Base-by-base conservation (phyloP, 2,797 vertebrate species). In the Lerista edwardsae region DNA sequence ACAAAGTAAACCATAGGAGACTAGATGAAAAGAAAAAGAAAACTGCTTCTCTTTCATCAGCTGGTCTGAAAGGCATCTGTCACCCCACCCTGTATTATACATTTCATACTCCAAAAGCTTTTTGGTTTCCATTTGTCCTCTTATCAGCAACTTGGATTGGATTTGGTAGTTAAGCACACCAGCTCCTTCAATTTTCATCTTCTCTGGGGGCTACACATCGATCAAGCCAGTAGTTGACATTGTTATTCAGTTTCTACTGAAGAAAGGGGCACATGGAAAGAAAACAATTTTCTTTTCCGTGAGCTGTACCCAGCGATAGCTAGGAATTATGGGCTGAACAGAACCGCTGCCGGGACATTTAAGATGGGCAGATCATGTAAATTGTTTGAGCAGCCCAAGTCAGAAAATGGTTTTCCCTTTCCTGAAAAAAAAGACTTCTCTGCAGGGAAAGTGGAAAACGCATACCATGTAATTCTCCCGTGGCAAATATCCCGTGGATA, bases 141-240 rank as follows among this genome's bases (percentile, higher is more conserved):
- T 94, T 94, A 95, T 93, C 91, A 93, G 86, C 84, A 86, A 84
- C 86, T 92, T 86, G 93, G 91, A 95, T 94, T 94, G 92, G 94
- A 93, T 94, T 95, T 92, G 87, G 90, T 94, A 93, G 93, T 88
- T 90, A 94, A 93, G 90, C 84, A 81, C 91, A 90, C 83, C 89
- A 87, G 84, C 92, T 90, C 86, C 90, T 89, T 88, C 85, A 90
- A 93, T 94, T 94, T 95, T 85, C 90, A 86, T 90, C 93, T 93
- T 93, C 94, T 93, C 93, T 82, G 79, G 91, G 75, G 89, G 92
- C 93, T 93, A 92, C 84, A 90, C 83, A 82, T 87, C 89, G 94
- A 94, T 94, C 95, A 94, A 83, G 88, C 86, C 84, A 95, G 93
- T 94, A 94, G 95, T 85, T 94, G 94, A 89, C 89, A 93, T 86